Conservation (phyloP, 2,797 vertebrate species). For the Amblyopsis hoosieri region DNA sequence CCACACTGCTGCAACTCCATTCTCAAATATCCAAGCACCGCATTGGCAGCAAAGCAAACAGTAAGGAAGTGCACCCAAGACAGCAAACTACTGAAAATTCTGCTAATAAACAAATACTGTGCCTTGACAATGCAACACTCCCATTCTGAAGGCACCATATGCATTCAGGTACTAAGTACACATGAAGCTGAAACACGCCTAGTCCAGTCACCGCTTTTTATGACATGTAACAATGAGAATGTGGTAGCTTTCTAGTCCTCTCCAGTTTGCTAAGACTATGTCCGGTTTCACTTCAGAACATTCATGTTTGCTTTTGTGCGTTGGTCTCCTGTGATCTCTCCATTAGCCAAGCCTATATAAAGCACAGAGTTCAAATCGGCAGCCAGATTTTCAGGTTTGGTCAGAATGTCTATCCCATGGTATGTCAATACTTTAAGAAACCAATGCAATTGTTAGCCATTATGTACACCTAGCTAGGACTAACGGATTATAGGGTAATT, state of each 20-base stretch:
- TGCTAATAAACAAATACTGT: constrained; percentile 7
- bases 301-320: constrained; percentile 14
- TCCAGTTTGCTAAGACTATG: background rate
- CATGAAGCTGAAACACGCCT: constrained; percentile 10
- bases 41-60: constrained; percentile 39
- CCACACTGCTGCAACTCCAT: constrained; percentile 40
- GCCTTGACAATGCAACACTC: constrained; percentile 10
- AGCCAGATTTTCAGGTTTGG: constrained; percentile 61
- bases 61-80: constrained; percentile 5
- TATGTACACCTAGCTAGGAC: background rate
- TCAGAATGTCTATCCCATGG: constrained; percentile 30
- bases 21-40: constrained; percentile 48
- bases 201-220: constrained; percentile 14
- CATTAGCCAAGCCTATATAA: background rate
- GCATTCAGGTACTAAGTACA: background rate
- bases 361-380: background rate
- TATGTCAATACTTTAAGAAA: constrained; percentile 22
- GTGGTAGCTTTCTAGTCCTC: background rate
- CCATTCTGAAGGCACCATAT: constrained; percentile 17
- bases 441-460: background rate
- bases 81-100: constrained; percentile 16
- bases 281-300: constrained; percentile 5
- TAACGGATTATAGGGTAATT: no score
- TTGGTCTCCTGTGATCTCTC: background rate
- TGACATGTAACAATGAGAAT: constrained; percentile 27